Percentiles rank a stretch among this genome's conserved stretches.
These are phyloP conservation scores for Tuberolachnus salignus DNA, from an alignment of 2,888 invertebrate species.

Conservation along the genomic window DNA sequence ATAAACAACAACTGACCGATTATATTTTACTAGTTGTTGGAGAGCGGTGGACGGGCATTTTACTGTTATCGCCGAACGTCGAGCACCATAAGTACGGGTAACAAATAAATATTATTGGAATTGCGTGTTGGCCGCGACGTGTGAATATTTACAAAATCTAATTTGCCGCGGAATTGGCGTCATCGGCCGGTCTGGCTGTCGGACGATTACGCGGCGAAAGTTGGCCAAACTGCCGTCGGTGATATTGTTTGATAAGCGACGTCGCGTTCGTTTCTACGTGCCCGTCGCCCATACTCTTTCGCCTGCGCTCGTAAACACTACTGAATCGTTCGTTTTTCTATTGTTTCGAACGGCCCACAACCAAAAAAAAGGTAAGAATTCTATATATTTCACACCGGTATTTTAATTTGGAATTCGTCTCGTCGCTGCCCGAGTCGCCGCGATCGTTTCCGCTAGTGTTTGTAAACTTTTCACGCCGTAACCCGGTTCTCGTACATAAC, in stretches of 20 bases:
- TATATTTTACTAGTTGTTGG: too few relatives aligned
- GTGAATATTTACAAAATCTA: too few relatives aligned
- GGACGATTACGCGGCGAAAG: neutral
- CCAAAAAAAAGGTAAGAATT: slow-evolving; percentile 6
- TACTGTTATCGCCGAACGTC: too few relatives aligned
- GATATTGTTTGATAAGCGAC: slow-evolving; percentile 24
- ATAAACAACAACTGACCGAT: too few relatives aligned
- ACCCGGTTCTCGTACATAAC: neutral
- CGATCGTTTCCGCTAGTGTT: neutral
- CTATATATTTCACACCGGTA: neutral
- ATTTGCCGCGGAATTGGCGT: too few relatives aligned
- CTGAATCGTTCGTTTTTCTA: neutral
- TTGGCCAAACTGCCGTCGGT: slow-evolving; percentile 16
- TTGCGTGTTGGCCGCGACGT: too few relatives aligned
- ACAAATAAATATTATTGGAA: too few relatives aligned
- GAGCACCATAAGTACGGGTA: too few relatives aligned
- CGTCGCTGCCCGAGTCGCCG: neutral
- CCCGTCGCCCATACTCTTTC: neutral
- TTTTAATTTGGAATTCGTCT: neutral
- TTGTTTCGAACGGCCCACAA: neutral
- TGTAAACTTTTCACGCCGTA: too few relatives aligned
- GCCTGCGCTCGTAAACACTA: neutral
- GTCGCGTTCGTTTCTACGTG: neutral
- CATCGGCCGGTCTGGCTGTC: neutral
- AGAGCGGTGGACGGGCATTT: too few relatives aligned